Base-by-base conservation (phyloP, 53 echinoderm and acorn worm genomes). In the Hippasteria phrygiana region DNA sequence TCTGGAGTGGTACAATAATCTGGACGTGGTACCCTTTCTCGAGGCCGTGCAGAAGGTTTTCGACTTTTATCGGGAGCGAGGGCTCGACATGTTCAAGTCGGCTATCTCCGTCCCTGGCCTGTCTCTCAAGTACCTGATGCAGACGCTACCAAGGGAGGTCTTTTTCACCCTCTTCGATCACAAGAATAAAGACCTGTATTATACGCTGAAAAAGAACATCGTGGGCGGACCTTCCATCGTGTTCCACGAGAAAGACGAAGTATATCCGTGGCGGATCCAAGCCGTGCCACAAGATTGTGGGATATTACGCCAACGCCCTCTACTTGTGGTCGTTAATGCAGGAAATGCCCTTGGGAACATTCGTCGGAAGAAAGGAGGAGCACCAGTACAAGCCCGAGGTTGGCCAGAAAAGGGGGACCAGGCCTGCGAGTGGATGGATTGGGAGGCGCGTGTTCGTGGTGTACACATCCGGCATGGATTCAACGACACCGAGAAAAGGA, bases 281-380 rank as follows among this genome's bases (percentile, higher is more conserved):
- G 67, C 32, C 16, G 53, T 94, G 92, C 69, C 5, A 89, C 11
- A 89, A 94, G n/a, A 74, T 92, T 9, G 47, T 94, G 3, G 89
- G 87, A 5, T 94, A 71, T 27, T 89, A 94, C 62, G 94, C 89
- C 17, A 94, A 94, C 48, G 92, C 94, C 1, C 55, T 94, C 13
- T 94, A 92, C 20, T 80, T 90, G 13, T 84, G 77, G 69, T 85
- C 88, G 4, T 48, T 90, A n/a, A 90, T 90, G 93, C 88, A 93
- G 40, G 45, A 87, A 0, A 93, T 94, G 95, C 92, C 93, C 1
- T 88, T 88, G 0, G 95, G 95, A 0, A 54, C 50, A 8, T 73
- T 81, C 55, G 41, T 94, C 2, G 33, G 88, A 14, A 84, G 93
- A 62, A 59, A 42, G 47, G 64, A 26, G 0, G 73, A 89, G 9